These are phyloP conservation scores for Hemichromis elongatus DNA, from an alignment of 2,113 vertebrate genomes.

Conservation along the genomic window DNA sequence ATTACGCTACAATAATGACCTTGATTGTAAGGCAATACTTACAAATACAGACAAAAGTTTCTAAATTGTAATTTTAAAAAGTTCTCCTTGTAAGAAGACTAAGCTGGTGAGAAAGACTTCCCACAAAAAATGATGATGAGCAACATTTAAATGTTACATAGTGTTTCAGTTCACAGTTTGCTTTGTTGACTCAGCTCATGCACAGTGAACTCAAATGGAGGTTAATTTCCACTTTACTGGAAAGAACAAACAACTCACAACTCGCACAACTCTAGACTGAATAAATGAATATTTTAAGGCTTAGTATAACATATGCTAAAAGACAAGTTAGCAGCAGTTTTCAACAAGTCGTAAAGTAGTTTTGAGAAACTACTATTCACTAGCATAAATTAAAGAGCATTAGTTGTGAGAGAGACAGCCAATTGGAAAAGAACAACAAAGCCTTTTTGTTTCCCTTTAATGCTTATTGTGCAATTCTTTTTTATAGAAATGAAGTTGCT, in stretches of 20 bases:
- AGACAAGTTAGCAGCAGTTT: background rate
- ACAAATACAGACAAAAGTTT: background rate
- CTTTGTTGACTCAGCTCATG: background rate
- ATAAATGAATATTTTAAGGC: background rate
- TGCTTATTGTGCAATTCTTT: background rate
- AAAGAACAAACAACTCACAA: background rate
- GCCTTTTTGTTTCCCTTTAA: background rate
- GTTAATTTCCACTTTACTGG: background rate
- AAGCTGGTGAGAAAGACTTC: background rate
- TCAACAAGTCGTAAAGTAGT: background rate
- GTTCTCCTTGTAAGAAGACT: background rate
- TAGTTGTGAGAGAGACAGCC: background rate
- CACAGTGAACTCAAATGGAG: background rate
- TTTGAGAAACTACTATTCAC: background rate
- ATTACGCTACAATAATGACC: background rate
- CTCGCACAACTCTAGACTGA: background rate
- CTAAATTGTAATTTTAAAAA: background rate
- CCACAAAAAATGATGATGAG: slow-evolving; percentile 10
- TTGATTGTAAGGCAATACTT: background rate
- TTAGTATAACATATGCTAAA: background rate
- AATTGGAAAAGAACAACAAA: background rate
- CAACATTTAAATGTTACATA: background rate
- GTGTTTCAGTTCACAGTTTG: background rate
- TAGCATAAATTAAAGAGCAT: background rate
- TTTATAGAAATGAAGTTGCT: background rate